Evolutionary conservation across 2,888 invertebrate species (phyloP), one percentile per base, ranked within the genome.

Genomic region (Aquatica leii): DNA sequence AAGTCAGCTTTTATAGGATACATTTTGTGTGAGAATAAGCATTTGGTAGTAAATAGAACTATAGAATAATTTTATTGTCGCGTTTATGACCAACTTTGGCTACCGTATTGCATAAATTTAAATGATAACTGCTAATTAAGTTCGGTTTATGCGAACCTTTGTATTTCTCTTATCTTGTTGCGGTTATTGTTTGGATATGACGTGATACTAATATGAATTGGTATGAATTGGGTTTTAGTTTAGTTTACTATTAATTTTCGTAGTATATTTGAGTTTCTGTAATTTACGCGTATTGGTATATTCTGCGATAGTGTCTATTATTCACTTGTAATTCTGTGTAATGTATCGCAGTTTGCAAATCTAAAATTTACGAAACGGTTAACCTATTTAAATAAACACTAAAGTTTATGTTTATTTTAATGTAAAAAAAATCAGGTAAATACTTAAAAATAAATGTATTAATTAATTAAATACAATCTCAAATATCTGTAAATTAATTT

Each of bases 121-220:
- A 62, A 62, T 61, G 61, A 61, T 62, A 58, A 62, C 57, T 62
- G 57, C 53, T 62, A 62, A 62, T 62, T 57, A 55, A 52, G 62
- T 62, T 62, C 53, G 51, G 46, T 58, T 48, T 58, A 62, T 58
- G 53, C 46, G 37, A 37, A 53, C 53, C 58, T 58, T 53, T 62
- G 62, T 62, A 50, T 35, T 46, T 62, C 61, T 56, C 55, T 61
- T 61, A 61, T 61, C 61, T 55, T 56, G 50, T 56, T 61, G 41
- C 20, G 46, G 55, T 61, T 61, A 61, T 54, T 54, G 60, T 60
- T 60, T 60, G 60, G 20, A 54, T 48, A 60, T 60, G 54, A 54
- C 60, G 60, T 60, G 60, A 60, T 46, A 11, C 48, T 49, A 60
- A 60, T 54, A 60, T 35, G 52, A 60, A 60, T 60, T 59, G 51